Evolutionary conservation across 1,140 invertebrate genomes (phyloP), one percentile per base, ranked within the genome.

Genomic region (Daktulosphaira vitifoliae): DNA sequence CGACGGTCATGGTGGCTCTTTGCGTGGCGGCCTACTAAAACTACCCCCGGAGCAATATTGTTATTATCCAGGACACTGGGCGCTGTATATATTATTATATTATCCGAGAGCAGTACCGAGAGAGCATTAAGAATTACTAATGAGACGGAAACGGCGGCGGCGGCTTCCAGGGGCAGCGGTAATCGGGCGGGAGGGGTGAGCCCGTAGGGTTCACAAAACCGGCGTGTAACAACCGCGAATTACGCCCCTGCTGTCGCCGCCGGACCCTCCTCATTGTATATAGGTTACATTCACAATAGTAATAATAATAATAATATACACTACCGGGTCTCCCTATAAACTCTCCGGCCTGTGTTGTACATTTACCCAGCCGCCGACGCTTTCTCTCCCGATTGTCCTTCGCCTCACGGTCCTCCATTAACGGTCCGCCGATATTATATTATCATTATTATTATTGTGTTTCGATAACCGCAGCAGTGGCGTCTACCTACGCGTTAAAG

Each of bases 61-160:
- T 33, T 33, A 33, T 33, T 33, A 33, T 33, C 29, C 29, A 11
- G 29, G 29, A 33, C 29, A 11, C 29, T 16, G 18, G 26, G n/a
- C 9, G 53, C 4, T n/a, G 39, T 23, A 23, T 23, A 44, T 25
- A 59, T 25, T 22, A 2, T 46, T 44, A 56, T 20, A 42, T 3
- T 42, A 13, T 18, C 53, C 9, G 23, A 56, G 16, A 18, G 51
- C 18, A 18, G 33, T 26, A 33, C n/a, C 25, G 50, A 33, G 29
- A 33, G 29, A 33, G 54, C 54, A 59, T 59, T 59, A 59, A 59
- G 54, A 25, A 59, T 59, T 44, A 59, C 54, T 59, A 59, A 59
- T 59, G 54, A 59, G 54, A 59, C 39, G 54, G 54, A 59, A 59
- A 59, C 54, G 38, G 53, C 38, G 38, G 53, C 38, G 26, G 51